phyloP scores from a whole-genome alignment of 2,797 vertebrate genomes.

The Aldrovandia affinis region DNA sequence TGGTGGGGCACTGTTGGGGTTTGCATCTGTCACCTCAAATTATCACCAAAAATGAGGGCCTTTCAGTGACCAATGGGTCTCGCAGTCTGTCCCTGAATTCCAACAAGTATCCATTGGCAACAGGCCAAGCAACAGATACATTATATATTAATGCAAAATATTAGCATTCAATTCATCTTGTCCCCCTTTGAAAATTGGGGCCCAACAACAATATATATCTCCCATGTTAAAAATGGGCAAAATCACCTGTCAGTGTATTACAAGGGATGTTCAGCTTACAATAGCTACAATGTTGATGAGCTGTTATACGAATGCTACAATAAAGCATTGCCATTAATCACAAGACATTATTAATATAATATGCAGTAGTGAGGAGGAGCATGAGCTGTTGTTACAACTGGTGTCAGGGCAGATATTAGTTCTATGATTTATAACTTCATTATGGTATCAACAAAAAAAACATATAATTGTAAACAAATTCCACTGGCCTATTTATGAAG shows the following conservation, averaged over 20 bases:
- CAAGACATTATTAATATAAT: background rate
- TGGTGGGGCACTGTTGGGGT: background rate
- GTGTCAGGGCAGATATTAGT: background rate
- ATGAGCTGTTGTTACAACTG: background rate
- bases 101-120: slow-evolving; percentile 28
- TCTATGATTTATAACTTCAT: background rate
- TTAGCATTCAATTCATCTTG: background rate
- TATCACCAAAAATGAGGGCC: background rate
- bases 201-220: background rate
- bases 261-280: background rate
- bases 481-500: background rate
- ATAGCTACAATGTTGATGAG: background rate
- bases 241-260: background rate
- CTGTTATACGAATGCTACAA: background rate
- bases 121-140: slow-evolving; percentile 14
- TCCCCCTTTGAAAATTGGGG: background rate
- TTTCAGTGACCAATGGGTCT: background rate
- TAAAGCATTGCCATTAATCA: background rate
- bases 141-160: slow-evolving; percentile 6
- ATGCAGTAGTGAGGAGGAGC: background rate
- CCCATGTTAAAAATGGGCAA: background rate
- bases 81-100: slow-evolving; percentile 11
- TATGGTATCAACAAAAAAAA: background rate
- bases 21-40: background rate
- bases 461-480: background rate